These are phyloP conservation scores for Thysanoteuthis rhombus DNA, from an alignment of 2,888 invertebrate species.

Conservation along the genomic window DNA sequence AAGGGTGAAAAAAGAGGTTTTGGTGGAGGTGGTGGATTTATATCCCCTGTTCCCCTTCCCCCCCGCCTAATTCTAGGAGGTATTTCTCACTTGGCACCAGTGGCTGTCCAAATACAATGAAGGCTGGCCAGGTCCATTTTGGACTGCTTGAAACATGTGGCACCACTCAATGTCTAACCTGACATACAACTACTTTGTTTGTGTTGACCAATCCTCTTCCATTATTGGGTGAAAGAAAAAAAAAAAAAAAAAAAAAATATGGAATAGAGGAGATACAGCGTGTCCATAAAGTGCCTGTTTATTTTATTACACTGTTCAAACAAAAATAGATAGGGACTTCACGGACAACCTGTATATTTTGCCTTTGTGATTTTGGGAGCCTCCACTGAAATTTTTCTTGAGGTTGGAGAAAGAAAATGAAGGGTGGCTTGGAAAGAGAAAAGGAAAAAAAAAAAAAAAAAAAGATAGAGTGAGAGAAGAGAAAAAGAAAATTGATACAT, in stretches of 20 bases:
- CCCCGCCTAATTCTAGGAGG: background rate
- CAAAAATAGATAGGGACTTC: no score
- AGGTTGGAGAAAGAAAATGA: background rate
- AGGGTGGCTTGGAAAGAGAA: no score
- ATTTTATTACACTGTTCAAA: no score
- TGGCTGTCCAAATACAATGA: background rate
- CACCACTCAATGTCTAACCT: background rate
- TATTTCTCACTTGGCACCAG: background rate
- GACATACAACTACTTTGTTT: background rate
- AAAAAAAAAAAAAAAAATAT: no score
- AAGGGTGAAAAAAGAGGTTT: background rate
- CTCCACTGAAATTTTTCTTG: background rate
- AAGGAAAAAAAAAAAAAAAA: no score
- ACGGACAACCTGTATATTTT: no score
- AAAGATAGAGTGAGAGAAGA: no score
- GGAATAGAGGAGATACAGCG: no score
- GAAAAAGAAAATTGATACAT: no score
- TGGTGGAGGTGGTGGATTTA: background rate
- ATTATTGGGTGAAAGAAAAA: background rate
- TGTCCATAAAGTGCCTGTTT: background rate
- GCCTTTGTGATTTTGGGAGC: background rate
- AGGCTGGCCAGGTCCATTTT: background rate
- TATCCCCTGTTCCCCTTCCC: background rate
- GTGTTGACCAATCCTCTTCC: background rate
- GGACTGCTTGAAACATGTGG: background rate